A percentile compares a stretch with the other conserved stretches of the same genome.
phyloP scores from a whole-genome alignment of 2,113 vertebrate genomes.

The Leptocoma aspasia region DNA sequence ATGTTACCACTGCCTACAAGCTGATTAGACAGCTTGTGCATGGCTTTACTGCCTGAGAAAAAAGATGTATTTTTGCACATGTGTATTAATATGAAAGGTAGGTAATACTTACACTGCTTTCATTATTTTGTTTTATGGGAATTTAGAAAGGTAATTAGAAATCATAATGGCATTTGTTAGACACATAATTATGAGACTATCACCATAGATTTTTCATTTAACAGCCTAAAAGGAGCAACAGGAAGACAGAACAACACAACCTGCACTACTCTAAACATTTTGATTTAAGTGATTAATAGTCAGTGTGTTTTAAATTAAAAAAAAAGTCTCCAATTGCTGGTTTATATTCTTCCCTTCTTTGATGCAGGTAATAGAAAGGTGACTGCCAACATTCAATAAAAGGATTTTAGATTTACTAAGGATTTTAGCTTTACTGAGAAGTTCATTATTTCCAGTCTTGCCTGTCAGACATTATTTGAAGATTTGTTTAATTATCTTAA shows the following conservation, averaged over 20 bases:
- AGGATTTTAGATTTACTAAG: conserved; percentile 6
- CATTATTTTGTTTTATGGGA: neutral
- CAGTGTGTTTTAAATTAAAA: neutral
- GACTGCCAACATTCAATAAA: neutral
- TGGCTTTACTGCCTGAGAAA: neutral
- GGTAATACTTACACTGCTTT: neutral
- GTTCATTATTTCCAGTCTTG: conserved; percentile 7
- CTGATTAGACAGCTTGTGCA: neutral
- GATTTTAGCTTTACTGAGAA: conserved; percentile 17
- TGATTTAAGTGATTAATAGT: neutral
- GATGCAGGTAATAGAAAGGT: neutral
- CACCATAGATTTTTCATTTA: neutral
- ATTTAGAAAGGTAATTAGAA: neutral
- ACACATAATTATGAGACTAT: neutral
- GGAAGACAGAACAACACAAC: neutral
- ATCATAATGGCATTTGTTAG: neutral
- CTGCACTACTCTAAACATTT: neutral
- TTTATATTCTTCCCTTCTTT: conserved; percentile 1
- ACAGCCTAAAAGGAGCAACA: neutral
- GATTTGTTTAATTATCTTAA: conserved; percentile 24
- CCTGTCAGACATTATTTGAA: conserved; percentile 12
- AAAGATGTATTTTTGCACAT: conserved; percentile 4
- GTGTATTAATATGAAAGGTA: neutral
- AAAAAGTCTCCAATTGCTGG: neutral
- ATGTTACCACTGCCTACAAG: neutral